These are phyloP conservation scores for Sus scrofa DNA, from an alignment of 2,113 vertebrate genomes.

Conservation along the genomic window T2T-Sscrofa CM000812.6:142938501-142939000, in stretches of 20 bases:
- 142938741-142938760: neutral
- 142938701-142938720: neutral
- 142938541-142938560: neutral
- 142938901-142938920: too few relatives aligned
- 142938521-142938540: neutral
- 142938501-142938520: neutral
- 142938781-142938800: conserved; percentile 61
- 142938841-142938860: conserved; percentile 71
- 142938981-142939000: too few relatives aligned
- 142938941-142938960: too few relatives aligned
- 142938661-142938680: neutral
- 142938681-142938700: rapidly evolving
- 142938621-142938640: neutral
- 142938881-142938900: neutral
- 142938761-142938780: conserved; percentile 53
- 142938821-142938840: conserved; percentile 49
- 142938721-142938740: neutral
- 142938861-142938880: conserved; percentile 55
- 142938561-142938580: neutral
- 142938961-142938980: too few relatives aligned
- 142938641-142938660: neutral
- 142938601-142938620: neutral
- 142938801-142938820: conserved; percentile 63
- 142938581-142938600: neutral
- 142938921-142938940: too few relatives aligned